Evolutionary conservation across 2,888 invertebrate genomes (phyloP).

Genomic region (Drosophila gaucha): DNA sequence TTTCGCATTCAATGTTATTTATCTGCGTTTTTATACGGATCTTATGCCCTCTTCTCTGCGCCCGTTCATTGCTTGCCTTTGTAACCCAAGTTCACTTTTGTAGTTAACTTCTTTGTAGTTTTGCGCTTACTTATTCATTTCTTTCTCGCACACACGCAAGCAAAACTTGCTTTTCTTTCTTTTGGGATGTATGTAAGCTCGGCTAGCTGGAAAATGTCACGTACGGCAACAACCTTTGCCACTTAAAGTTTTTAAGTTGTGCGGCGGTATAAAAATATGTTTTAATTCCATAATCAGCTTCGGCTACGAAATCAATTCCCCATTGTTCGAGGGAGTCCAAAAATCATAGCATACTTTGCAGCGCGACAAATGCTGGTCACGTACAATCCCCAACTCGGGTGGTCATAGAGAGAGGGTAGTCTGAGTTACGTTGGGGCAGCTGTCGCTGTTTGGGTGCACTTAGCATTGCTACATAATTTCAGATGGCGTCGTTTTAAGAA

Average conservation of each 20-base stretch:
- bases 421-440: conserved; percentile 34
- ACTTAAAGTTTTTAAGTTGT: conserved; percentile 73
- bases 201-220: conserved; percentile 61
- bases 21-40: conserved; percentile 55
- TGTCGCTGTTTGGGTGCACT: conserved; percentile 69
- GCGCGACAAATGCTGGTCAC: conserved; percentile 75
- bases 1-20: conserved; percentile 73
- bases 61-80: conserved; percentile 31
- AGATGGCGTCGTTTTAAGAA: conserved; percentile 82
- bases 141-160: conserved; percentile 32
- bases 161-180: too few relatives aligned
- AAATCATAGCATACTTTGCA: conserved; percentile 60
- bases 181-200: too few relatives aligned
- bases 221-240: conserved; percentile 73
- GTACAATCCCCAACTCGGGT: conserved; percentile 38
- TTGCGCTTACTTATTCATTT: conserved; percentile 64
- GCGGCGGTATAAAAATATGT: conserved; percentile 60
- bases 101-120: conserved; percentile 77
- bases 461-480: conserved; percentile 72
- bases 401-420: background rate
- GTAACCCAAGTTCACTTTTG: conserved; percentile 74
- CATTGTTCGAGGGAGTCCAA: conserved; percentile 52
- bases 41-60: background rate
- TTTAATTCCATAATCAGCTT: conserved; percentile 75
- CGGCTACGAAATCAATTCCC: conserved; percentile 68